phyloP scores from a whole-genome alignment of 2,113 vertebrate species.

The Alectura lathami region DNA sequence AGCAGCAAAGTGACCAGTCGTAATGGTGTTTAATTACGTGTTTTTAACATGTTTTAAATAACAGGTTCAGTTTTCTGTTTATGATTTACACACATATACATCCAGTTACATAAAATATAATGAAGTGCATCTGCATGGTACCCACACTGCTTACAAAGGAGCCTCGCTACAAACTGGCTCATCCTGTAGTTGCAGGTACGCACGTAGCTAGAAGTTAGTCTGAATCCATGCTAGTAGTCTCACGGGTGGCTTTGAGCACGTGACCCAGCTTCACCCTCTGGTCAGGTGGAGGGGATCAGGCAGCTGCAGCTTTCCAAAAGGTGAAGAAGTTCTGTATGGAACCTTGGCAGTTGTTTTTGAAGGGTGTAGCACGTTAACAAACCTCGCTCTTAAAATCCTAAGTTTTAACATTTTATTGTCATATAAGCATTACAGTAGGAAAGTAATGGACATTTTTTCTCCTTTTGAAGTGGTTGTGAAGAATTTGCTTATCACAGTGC shows the following conservation, averaged over 20 bases:
- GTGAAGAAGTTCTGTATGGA: neutral
- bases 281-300: neutral
- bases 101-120: rapidly evolving
- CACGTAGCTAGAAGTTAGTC: neutral
- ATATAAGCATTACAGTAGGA: neutral
- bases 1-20: neutral
- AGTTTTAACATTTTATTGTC: neutral
- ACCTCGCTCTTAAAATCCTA: neutral
- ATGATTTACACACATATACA: neutral
- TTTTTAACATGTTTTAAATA: neutral
- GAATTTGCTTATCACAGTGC: neutral
- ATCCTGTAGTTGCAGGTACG: neutral
- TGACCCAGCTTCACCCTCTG: neutral
- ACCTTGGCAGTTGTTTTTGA: neutral
- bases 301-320: neutral
- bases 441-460: neutral
- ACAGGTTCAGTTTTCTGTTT: neutral
- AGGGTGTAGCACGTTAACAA: neutral
- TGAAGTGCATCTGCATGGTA: neutral
- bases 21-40: neutral
- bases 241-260: neutral
- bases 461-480: neutral
- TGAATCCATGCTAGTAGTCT: neutral
- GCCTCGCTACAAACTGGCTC: neutral
- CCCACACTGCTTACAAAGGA: neutral